Evolutionary conservation across 2,888 invertebrate genomes (phyloP), one percentile per base, ranked within the genome.

Genomic region (Sarcophaga rosellei): DNA sequence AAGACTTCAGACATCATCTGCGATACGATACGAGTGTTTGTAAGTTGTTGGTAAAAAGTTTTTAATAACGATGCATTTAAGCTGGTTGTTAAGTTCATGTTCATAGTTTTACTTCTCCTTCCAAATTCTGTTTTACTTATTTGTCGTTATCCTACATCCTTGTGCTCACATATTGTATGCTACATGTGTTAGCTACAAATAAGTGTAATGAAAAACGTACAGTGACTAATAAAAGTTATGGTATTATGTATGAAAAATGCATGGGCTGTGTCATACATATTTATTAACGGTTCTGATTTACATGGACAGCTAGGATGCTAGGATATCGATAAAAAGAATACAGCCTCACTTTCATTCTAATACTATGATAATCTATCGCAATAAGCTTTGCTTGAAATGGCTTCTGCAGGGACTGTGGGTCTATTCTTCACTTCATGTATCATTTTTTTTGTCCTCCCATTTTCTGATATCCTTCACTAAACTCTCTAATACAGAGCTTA

Each of bases 41-140:
- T 69, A 83, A 69, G 11, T 75, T 75, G n/a, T 44, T 44, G 53
- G 44, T 65, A 69, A 47, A 35, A 83, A 83, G 63, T 83, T 53
- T 86, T 86, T 83, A 83, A 83, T 86, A 80, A 80, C 44, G 68
- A 62, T 72, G 79, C 65, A 73, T 76, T 85, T 83, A 69, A 86
- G 79, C 61, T 57, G 17, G 62, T 77, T 82, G 83, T 79, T 86
- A 83, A 80, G 83, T 83, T 77, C 53, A 73, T 83, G 73, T 69
- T 74, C 23, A 68, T 78, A 57, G 44, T 57, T 68, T 44, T 66
- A 23, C 63, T 47, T 45, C 23, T 68, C 57, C 45, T 45, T 61
- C 61, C 61, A 35, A 35, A 35, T 35, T 61, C 61, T 61, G 15
- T 53, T 17, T 53, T 17, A 15, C 20, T 61, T n/a, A 17, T 61